phyloP scores from a whole-genome alignment of 2,888 invertebrate genomes.

The Rhorus exstirpatorius region DNA sequence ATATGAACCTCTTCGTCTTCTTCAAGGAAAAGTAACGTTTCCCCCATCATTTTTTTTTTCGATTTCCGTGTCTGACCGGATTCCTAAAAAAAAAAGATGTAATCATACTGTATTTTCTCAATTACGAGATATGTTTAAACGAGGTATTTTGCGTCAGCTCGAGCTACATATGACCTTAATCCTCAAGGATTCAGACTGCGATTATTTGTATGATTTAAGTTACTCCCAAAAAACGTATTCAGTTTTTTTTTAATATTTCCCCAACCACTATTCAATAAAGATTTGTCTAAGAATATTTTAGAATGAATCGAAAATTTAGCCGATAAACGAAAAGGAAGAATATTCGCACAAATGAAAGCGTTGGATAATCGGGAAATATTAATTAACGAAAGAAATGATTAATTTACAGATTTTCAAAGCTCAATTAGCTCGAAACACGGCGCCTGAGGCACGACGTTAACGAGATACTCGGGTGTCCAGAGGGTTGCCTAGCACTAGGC shows the following conservation, averaged over 20 bases:
- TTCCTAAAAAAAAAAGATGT: not conserved
- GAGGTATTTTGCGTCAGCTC: no score
- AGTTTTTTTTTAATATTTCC: no score
- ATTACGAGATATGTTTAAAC: conserved; percentile 18
- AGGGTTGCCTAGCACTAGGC: conserved; percentile 39
- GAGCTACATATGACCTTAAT: no score
- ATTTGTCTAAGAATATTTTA: no score
- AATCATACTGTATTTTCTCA: not conserved
- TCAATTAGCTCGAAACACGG: conserved; percentile 33
- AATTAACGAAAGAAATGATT: not conserved
- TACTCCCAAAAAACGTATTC: no score
- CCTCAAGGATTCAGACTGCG: no score
- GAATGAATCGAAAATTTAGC: no score
- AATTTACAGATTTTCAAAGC: conserved; percentile 2
- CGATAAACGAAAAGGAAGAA: no score
- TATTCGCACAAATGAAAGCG: no score
- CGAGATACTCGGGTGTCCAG: not conserved
- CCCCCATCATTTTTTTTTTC: not conserved
- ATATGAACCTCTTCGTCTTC: conserved; percentile 1
- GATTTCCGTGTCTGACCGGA: conserved; percentile 16
- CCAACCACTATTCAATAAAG: no score
- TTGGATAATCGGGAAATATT: not conserved
- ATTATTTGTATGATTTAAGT: no score
- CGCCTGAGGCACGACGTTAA: conserved; percentile 44
- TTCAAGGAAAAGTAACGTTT: not conserved